phyloP scores from a whole-genome alignment of 2,888 invertebrate species.

The Callinectes sapidus region DNA sequence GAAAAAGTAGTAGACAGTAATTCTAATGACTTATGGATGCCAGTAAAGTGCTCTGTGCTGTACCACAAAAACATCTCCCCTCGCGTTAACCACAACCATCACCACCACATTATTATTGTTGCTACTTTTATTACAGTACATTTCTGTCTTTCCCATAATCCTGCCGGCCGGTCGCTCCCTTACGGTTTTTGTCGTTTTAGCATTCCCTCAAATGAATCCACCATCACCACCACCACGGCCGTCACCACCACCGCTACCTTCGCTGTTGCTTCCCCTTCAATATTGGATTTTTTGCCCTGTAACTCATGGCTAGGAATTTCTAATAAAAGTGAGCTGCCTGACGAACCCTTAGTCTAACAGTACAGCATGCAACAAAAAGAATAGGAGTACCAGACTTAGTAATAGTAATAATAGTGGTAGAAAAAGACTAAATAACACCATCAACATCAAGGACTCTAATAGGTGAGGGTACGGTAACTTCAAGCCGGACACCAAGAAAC shows the following conservation, averaged over 20 bases:
- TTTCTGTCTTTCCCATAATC: not conserved
- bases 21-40: too few relatives aligned
- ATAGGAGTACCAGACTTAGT: not conserved
- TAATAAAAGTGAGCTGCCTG: not conserved
- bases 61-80: too few relatives aligned
- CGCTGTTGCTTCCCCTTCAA: not conserved
- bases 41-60: too few relatives aligned
- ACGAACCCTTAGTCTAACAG: not conserved
- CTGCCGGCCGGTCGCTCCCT: not conserved
- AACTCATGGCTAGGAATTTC: not conserved
- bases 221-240: not conserved
- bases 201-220: not conserved
- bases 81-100: too few relatives aligned
- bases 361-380: not conserved
- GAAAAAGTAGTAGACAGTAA: too few relatives aligned
- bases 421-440: not conserved
- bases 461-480: not conserved
- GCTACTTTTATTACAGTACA: too few relatives aligned
- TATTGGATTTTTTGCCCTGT: not conserved
- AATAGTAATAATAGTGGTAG: too few relatives aligned
- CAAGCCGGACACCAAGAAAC: not conserved
- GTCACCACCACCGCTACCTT: not conserved
- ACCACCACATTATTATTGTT: too few relatives aligned
- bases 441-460: not conserved
- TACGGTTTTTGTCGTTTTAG: not conserved